phyloP scores from a whole-genome alignment of 1,140 invertebrate species.

The Bombus consobrinus region DNA sequence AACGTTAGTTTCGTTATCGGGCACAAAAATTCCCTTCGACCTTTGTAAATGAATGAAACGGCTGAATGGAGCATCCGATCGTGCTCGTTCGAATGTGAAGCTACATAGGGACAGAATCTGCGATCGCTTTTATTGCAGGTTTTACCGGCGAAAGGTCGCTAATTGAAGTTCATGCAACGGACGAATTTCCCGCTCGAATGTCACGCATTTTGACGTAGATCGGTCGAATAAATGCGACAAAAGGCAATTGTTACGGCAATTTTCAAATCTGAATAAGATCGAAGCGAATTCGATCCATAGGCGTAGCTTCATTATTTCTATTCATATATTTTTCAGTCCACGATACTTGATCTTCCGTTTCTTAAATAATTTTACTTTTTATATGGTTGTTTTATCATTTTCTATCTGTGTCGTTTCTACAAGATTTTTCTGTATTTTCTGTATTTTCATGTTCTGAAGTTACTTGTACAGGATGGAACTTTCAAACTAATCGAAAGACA shows the following conservation, averaged over 20 bases:
- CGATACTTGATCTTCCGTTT: neutral
- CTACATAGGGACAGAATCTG: constrained; percentile 54
- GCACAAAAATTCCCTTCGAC: constrained; percentile 50
- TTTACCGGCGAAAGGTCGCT: constrained; percentile 63
- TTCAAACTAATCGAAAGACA: no score
- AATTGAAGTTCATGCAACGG: constrained; percentile 60
- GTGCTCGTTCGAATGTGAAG: constrained; percentile 61
- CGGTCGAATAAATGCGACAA: neutral
- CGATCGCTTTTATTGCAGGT: constrained; percentile 67
- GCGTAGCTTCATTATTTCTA: neutral
- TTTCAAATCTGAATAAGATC: neutral
- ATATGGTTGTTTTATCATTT: neutral
- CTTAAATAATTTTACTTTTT: neutral
- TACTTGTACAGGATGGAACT: no score
- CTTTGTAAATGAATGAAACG: constrained; percentile 56
- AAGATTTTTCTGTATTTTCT: no score
- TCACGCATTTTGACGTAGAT: constrained; percentile 36
- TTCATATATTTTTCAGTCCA: neutral
- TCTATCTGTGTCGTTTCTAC: neutral
- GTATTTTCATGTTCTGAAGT: no score
- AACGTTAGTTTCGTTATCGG: constrained; percentile 49
- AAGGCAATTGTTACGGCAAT: neutral
- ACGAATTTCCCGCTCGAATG: constrained; percentile 55
- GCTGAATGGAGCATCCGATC: constrained; percentile 44
- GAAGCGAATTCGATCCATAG: neutral